phyloP scores from a whole-genome alignment of 2,113 vertebrate species.

The Saguinus midas region DNA sequence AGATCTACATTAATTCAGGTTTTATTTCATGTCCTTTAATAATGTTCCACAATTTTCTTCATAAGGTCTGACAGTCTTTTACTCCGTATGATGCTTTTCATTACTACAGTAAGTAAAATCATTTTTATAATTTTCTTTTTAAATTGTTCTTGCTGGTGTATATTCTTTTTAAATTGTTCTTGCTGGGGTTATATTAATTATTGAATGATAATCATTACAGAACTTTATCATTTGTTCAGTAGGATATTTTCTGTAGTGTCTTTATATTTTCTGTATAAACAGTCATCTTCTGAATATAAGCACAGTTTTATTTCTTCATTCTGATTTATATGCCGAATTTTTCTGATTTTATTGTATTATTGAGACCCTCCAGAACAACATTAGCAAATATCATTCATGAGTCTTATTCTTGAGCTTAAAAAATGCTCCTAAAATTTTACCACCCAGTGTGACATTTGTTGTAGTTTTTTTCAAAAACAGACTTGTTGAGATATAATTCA shows the following conservation, averaged over 20 bases:
- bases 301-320: neutral
- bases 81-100: neutral
- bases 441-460: neutral
- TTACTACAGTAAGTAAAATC: neutral
- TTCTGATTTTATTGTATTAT: neutral
- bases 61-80: neutral
- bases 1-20: neutral
- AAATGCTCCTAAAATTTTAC: neutral
- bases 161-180: neutral
- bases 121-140: neutral
- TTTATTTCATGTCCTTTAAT: neutral
- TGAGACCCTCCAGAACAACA: neutral
- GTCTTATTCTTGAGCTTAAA: neutral
- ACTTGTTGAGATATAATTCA: neutral
- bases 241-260: neutral
- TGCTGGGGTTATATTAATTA: neutral
- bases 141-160: neutral
- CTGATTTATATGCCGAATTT: neutral
- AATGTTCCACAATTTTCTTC: neutral
- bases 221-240: neutral
- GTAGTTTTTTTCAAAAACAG: neutral
- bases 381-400: neutral
- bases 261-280: neutral
- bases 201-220: neutral
- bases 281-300: neutral